A percentile compares a stretch with the other conserved stretches of the same genome.
Evolutionary conservation across 2,113 vertebrate species (phyloP).

Genomic region (Brachyhypopomus occidentalis): DNA sequence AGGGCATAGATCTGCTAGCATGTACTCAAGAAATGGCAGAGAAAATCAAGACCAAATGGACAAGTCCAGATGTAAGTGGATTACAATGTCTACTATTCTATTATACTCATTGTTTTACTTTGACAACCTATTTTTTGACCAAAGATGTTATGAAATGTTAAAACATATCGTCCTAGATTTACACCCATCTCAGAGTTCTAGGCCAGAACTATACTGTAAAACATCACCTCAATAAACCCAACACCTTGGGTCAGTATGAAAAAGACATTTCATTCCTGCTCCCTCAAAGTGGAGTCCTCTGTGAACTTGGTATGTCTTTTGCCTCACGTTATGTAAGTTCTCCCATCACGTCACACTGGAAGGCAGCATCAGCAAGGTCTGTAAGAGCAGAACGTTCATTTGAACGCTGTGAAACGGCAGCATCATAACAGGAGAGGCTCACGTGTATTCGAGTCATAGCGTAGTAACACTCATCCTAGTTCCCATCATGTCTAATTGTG

Average conservation of each 20-base stretch:
- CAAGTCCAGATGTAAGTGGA: constrained; percentile 81
- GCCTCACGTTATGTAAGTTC: background rate
- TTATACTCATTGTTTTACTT: background rate
- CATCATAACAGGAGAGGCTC: background rate
- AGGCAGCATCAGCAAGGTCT: constrained; percentile 10
- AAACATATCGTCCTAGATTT: background rate
- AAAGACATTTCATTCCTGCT: background rate
- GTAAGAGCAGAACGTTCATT: constrained; percentile 64
- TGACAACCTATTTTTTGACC: background rate
- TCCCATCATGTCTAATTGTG: too few relatives aligned
- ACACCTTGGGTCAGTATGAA: background rate
- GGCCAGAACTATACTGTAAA: background rate
- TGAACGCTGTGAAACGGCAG: constrained; percentile 49
- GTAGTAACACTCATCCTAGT: too few relatives aligned
- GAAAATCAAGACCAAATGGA: constrained; percentile 85
- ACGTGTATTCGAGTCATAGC: too few relatives aligned
- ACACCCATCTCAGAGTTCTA: background rate
- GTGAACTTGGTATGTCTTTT: background rate
- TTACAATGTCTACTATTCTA: background rate
- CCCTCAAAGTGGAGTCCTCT: background rate
- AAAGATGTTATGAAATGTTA: background rate
- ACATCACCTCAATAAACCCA: background rate
- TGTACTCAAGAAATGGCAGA: constrained; percentile 83
- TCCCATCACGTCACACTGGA: background rate
- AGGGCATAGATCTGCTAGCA: constrained; percentile 78